Evolutionary conservation across 2,888 invertebrate species (phyloP).

Genomic region (Drosophila kambysellisi): DNA sequence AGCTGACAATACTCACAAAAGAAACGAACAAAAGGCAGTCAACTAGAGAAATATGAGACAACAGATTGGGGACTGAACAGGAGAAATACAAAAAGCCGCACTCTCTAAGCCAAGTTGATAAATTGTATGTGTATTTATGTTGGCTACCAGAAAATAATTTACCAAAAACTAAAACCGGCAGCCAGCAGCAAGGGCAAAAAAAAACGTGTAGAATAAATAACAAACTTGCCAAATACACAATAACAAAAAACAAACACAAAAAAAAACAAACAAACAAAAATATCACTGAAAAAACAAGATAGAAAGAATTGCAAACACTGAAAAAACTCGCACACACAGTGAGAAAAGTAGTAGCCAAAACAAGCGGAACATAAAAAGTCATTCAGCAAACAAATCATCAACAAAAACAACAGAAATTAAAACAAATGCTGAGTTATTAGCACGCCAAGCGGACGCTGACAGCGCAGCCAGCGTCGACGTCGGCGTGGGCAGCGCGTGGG

Average conservation of each 20-base stretch:
- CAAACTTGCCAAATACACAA: conserved; percentile 42
- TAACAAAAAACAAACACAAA: conserved; percentile 12
- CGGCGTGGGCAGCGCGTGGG: conserved; percentile 37
- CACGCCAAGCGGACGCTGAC: conserved; percentile 53
- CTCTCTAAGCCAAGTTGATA: conserved; percentile 71
- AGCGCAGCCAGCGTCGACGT: conserved; percentile 14
- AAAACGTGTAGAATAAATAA: conserved; percentile 51
- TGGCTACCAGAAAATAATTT: conserved; percentile 76
- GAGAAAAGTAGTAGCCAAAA: conserved; percentile 18
- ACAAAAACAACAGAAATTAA: conserved; percentile 35
- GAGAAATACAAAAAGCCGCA: conserved; percentile 4
- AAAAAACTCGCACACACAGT: conserved; percentile 23
- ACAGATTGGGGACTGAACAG: background rate
- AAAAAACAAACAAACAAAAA: conserved; percentile 16
- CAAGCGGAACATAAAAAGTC: conserved; percentile 40
- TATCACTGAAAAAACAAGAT: background rate
- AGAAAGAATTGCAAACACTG: conserved; percentile 35
- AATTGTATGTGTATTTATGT: conserved; percentile 74
- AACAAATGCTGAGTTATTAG: conserved; percentile 78
- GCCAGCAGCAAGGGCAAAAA: conserved; percentile 52
- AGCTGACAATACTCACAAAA: conserved; percentile 18
- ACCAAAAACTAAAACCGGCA: conserved; percentile 70
- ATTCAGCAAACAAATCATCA: conserved; percentile 40
- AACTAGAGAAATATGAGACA: conserved; percentile 11
- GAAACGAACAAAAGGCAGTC: conserved; percentile 21